Conservation (phyloP, 2,113 vertebrate genomes). For the Pelusios castaneus region DNA sequence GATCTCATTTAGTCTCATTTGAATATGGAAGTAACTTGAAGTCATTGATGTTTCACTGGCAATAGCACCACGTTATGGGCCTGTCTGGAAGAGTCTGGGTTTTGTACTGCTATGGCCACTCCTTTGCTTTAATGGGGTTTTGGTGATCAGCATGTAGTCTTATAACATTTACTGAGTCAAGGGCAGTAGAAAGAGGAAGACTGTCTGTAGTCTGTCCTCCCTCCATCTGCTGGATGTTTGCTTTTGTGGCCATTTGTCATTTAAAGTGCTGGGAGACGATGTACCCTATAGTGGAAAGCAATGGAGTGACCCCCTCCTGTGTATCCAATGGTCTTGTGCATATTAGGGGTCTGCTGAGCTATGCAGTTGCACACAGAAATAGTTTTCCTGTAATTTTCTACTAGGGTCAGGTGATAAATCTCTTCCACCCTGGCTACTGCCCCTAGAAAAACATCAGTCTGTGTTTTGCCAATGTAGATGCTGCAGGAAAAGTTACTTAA, state of each 20-base stretch:
- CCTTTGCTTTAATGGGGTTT: not conserved
- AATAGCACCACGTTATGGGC: not conserved
- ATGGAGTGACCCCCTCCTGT: not conserved
- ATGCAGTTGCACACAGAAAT: not conserved
- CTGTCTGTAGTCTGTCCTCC: not conserved
- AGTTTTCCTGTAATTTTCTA: not conserved
- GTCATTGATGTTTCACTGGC: not conserved
- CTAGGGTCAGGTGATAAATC: not conserved
- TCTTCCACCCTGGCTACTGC: fast-evolving
- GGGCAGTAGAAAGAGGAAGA: not conserved
- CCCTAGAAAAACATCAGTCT: not conserved
- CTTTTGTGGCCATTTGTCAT: not conserved
- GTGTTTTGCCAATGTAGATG: not conserved
- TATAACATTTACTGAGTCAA: not conserved
- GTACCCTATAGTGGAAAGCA: not conserved
- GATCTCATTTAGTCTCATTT: not conserved
- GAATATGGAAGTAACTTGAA: not conserved
- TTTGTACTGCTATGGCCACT: fast-evolving
- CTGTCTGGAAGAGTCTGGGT: fast-evolving
- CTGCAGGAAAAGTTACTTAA: not conserved
- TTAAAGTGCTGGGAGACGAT: not conserved
- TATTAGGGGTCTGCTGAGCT: not conserved
- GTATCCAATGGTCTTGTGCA: not conserved
- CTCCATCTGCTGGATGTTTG: not conserved
- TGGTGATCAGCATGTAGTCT: not conserved